Conservation (phyloP, 2,113 vertebrate genomes). For the Coracopsis vasa region DNA sequence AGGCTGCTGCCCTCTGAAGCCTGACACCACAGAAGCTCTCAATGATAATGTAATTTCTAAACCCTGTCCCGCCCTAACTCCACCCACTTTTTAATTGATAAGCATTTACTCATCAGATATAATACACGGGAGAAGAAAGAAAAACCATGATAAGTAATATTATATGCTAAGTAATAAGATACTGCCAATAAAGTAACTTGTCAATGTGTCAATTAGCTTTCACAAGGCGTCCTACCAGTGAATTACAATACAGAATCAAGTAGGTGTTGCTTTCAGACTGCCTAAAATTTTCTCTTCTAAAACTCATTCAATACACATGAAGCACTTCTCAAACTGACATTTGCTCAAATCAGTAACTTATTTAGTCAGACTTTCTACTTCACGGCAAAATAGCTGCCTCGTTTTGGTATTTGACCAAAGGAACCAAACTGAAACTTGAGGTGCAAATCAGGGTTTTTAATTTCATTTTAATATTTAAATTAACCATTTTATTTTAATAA, state of each 20-base stretch:
- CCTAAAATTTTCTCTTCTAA: neutral
- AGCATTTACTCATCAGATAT: neutral
- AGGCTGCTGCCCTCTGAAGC: neutral
- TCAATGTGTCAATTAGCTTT: neutral
- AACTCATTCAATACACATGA: neutral
- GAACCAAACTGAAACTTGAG: neutral
- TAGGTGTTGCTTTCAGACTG: neutral
- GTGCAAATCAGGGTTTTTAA: neutral
- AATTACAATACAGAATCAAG: neutral
- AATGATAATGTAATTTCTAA: neutral
- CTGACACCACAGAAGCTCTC: neutral
- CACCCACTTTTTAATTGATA: slow-evolving; percentile 34
- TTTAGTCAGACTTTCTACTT: neutral
- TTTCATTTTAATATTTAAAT: neutral
- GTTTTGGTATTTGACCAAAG: neutral
- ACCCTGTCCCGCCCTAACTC: neutral
- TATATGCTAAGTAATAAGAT: neutral
- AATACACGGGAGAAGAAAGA: neutral
- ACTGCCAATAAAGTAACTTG: neutral
- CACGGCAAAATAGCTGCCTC: neutral
- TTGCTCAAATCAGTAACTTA: neutral
- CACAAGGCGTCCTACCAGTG: neutral
- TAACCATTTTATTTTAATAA: neutral
- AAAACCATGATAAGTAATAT: neutral
- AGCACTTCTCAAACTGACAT: neutral